Percentiles rank a stretch among this genome's conserved stretches.
These are phyloP conservation scores for Acrobasis suavella DNA, from an alignment of 2,888 invertebrate genomes.

Conservation along the genomic window DNA sequence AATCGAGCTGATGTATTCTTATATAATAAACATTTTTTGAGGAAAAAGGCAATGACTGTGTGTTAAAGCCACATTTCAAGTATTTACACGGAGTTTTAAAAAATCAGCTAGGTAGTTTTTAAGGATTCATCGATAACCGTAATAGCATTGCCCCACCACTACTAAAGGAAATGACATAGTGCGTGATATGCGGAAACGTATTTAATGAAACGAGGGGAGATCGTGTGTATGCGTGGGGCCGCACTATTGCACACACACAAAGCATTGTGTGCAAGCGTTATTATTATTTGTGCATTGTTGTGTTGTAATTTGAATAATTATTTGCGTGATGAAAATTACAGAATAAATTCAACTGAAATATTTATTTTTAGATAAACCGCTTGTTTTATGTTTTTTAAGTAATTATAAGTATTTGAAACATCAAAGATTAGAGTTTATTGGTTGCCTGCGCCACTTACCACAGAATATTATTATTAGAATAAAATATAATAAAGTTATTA, in stretches of 20 bases:
- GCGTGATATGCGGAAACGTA: conserved; percentile 82
- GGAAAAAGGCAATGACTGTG: no score
- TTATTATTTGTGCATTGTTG: conserved; percentile 15
- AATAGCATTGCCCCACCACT: conserved; percentile 45
- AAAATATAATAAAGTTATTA: no score
- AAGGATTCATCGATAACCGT: conserved; percentile 33
- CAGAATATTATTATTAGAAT: no score
- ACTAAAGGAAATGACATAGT: conserved; percentile 79
- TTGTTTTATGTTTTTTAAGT: no score
- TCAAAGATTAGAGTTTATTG: no score
- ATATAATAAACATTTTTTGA: no score
- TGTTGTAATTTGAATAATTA: conserved; percentile 13
- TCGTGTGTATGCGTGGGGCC: conserved; percentile 58
- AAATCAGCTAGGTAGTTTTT: neutral
- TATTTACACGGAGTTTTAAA: neutral
- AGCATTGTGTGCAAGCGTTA: conserved; percentile 10
- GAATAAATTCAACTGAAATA: no score
- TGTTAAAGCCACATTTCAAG: no score
- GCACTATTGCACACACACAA: conserved; percentile 38
- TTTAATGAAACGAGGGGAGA: conserved; percentile 80
- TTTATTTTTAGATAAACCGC: no score
- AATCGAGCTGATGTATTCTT: no score
- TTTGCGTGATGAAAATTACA: neutral
- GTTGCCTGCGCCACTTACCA: no score
- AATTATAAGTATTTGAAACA: no score